Evolutionary conservation across 2,888 invertebrate genomes (phyloP).

Genomic region (Drosophila antonietae): DNA sequence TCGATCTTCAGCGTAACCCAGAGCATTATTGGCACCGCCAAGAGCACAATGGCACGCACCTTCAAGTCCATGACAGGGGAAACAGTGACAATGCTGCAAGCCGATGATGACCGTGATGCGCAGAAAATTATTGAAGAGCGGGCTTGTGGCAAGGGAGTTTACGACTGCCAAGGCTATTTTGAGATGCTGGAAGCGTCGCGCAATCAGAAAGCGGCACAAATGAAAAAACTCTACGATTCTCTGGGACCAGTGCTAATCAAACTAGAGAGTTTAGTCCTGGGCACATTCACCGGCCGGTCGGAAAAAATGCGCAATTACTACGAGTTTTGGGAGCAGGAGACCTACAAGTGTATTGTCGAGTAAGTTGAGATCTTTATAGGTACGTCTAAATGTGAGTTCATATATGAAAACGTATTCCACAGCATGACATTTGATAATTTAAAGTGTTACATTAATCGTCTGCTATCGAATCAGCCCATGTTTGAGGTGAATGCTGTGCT

Average conservation of each 20-base stretch:
- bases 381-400: neutral
- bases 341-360: conserved; percentile 89
- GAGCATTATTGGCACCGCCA: accelerated
- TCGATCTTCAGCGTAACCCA: neutral
- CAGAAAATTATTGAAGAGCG: conserved; percentile 33
- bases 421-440: conserved; percentile 90
- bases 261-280: conserved; percentile 92
- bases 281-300: conserved; percentile 91
- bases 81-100: conserved; percentile 39
- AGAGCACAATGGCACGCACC: conserved; percentile 4
- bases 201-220: conserved; percentile 88
- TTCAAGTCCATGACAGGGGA: conserved; percentile 52
- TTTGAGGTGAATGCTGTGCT: conserved; percentile 93
- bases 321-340: conserved; percentile 91
- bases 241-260: conserved; percentile 93
- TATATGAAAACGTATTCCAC: conserved; percentile 10
- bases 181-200: conserved; percentile 89
- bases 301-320: conserved; percentile 92
- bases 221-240: conserved; percentile 91
- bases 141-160: conserved; percentile 66
- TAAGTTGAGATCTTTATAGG: conserved; percentile 69
- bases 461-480: conserved; percentile 87
- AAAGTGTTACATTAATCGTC: conserved; percentile 87
- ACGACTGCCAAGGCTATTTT: conserved; percentile 87
- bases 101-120: conserved; percentile 29